Base-by-base conservation (phyloP, 2,797 vertebrate genomes). In the Gallinago nigripennis region DNA sequence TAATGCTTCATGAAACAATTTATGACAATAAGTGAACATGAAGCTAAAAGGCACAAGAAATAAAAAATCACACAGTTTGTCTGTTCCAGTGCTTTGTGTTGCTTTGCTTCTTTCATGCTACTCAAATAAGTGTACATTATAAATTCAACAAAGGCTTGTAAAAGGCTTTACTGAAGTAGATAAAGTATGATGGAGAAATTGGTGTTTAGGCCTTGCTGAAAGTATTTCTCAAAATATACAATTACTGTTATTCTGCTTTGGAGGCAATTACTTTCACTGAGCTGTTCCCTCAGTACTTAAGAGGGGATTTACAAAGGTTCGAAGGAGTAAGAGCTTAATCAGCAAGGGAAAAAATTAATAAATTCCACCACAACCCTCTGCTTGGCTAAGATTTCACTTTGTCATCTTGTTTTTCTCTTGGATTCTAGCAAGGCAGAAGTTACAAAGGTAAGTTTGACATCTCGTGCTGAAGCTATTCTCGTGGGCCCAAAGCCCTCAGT, bases 11-110 rank as follows among this genome's bases (percentile, higher is more conserved):
- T 91, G 78, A 80, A 94, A 95, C 48, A 90, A 56, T 61, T 94
- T 85, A 70, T 54, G 76, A 90, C 84, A 81, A 2, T 81, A 79
- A 90, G 61, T 82, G 60, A 96, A 77, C 71, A 86, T 86, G 80
- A 94, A 94, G 77, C 45, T 80, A 33, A 70, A 95, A 92, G 87
- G 90, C 92, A 71, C 73, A 73, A 88, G 81, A 96, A 94, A 93
- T 91, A 37, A 93, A 96, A 91, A 79, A 1, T 73, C 46, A 82
- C 31, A 58, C 31, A 50, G 39, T 83, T 94, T 35, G 66, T 88
- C 83, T 94, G 28, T 93, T 96, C 91, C 95, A 96, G 92, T 95
- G 81, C 84, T 90, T 94, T 89, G 64, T 91, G 81, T 72, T 87
- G 45, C 51, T 91, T 93, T 92, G 37, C 61, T 80, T 60, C 81